Evolutionary conservation across 2,113 vertebrate species (phyloP), one percentile per base, ranked within the genome.

Genomic region (Cygnus buccinator): DNA sequence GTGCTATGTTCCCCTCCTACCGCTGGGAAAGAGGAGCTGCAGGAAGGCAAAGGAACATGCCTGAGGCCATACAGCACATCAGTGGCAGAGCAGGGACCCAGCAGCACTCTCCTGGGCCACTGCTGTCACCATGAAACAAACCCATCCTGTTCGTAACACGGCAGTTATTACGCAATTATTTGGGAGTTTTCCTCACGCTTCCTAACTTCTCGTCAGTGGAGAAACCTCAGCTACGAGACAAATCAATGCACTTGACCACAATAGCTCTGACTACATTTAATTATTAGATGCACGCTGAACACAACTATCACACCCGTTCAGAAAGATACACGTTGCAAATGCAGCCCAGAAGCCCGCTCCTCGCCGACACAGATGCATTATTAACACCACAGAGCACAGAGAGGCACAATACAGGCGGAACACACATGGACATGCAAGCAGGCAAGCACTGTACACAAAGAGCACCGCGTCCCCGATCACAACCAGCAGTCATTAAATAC

Each of bases 11-110:
- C 18, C 57, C 28, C 33, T 10, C 28, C n/a, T 43, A 16, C 43
- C 44, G 3, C 3, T 3, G 22, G 37, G 88, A 52, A 94, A 86
- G 73, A 84, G 29, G 52, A 93, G 35, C 8, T 14, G 10, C 39
- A 19, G 29, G 43, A 31, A 2, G 5, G 29, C 2, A 5, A 37
- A 84, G 77, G 31, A 57, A 61, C 0, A 0, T 21, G 19, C 67
- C 54, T 65, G 44, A 63, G 90, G 77, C 83, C 37, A 2, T 0
- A 4, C 0, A 33, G 70, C 9, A 7, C 22, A 52, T 18, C 73
- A 28, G 20, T 12, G 71, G 44, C 55, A 92, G 72, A 73, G 28
- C 6, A 61, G 50, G 37, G 41, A 81, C 5, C 15, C 0, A 0
- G 39, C 54, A 85, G 67, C 68, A 39, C 5, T 1, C 3, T 2